Percentiles rank a stretch among this genome's conserved stretches.
These are phyloP conservation scores for Anas platyrhynchos DNA, from an alignment of 2,113 vertebrate species.

Conservation along the genomic window DNA sequence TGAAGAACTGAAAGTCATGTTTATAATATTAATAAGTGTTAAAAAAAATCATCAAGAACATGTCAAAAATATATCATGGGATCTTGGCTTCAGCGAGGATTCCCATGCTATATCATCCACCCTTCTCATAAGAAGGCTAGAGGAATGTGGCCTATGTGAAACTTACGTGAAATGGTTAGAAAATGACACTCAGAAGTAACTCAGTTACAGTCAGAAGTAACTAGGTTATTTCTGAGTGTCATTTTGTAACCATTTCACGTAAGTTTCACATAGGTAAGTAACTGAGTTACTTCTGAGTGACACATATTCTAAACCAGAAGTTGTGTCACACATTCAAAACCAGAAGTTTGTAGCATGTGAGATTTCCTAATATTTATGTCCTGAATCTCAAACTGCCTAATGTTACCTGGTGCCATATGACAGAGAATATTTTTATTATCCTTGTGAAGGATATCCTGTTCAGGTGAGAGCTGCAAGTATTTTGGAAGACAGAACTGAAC, in stretches of 20 bases:
- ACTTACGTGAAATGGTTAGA: not conserved
- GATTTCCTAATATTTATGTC: not conserved
- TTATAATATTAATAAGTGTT: not conserved
- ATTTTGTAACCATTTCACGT: too few relatives aligned
- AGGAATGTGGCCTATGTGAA: not conserved
- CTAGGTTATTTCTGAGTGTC: too few relatives aligned
- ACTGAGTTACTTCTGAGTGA: too few relatives aligned
- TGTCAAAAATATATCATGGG: not conserved
- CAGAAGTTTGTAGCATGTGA: not conserved
- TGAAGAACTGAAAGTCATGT: not conserved
- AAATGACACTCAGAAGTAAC: not conserved
- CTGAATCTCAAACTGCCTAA: not conserved
- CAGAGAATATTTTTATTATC: not conserved
- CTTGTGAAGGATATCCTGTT: not conserved
- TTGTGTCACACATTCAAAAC: not conserved
- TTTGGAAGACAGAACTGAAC: constrained; percentile 7
- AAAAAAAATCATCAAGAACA: not conserved
- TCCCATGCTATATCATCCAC: not conserved
- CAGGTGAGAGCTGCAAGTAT: not conserved
- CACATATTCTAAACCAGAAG: too few relatives aligned
- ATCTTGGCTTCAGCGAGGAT: not conserved
- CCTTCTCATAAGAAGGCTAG: not conserved
- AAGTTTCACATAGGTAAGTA: too few relatives aligned
- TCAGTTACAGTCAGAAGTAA: too few relatives aligned
- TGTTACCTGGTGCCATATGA: not conserved